Conservation (phyloP, 2,888 invertebrate species). For the Arrhopalites spinosus region DNA sequence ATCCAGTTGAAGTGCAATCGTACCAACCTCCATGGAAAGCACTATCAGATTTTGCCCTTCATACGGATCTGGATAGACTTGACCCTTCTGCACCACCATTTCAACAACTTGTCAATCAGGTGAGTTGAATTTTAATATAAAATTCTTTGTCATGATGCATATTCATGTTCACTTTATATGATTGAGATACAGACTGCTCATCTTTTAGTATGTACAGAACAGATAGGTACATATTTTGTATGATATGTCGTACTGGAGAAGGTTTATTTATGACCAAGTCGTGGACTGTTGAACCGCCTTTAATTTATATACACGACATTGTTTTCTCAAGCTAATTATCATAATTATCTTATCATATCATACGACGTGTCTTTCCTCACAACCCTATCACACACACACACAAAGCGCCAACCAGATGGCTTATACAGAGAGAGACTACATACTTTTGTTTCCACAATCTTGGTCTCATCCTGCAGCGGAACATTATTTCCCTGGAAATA, state of each 20-base stretch:
- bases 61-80: constrained; percentile 86
- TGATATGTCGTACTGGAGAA: not conserved
- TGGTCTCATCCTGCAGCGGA: not conserved
- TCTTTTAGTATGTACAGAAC: not conserved
- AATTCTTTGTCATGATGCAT: not conserved
- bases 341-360: constrained; percentile 39
- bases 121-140: constrained; percentile 59
- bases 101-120: constrained; percentile 95
- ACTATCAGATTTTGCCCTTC: constrained; percentile 91
- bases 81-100: constrained; percentile 88
- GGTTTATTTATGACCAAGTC: constrained; percentile 19
- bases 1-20: constrained; percentile 85
- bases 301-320: constrained; percentile 38
- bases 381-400: constrained; percentile 3
- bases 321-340: constrained; percentile 38
- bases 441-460: not conserved
- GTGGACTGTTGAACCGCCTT: constrained; percentile 13
- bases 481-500: constrained; percentile 17
- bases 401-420: constrained; percentile 32
- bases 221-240: not conserved
- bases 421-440: not conserved
- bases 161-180: not conserved
- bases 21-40: constrained; percentile 99
- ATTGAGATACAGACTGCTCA: not conserved
- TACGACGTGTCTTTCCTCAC: constrained; percentile 31